Evolutionary conservation across 2,797 vertebrate species (phyloP).

Genomic region (Peromyscus attwateri): DNA sequence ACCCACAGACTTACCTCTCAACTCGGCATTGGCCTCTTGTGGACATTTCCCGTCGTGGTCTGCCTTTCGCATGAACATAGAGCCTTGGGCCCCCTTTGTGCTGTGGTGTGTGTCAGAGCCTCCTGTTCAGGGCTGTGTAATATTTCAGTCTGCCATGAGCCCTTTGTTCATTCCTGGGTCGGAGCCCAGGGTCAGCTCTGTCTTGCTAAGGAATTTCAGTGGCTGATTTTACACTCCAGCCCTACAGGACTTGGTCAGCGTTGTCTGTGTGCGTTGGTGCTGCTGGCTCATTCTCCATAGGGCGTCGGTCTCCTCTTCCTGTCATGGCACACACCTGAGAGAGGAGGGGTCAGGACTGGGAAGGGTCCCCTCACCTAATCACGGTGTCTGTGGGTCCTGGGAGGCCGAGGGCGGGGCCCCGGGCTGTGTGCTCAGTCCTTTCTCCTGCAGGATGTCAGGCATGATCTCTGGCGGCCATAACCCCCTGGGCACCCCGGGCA

Average conservation of each 20-base stretch:
- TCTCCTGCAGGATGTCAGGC: conserved; percentile 94
- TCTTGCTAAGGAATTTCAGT: too few species aligned
- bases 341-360: neutral
- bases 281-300: neutral
- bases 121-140: neutral
- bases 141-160: neutral
- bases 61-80: fast-evolving
- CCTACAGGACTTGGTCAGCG: neutral
- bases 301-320: too few species aligned
- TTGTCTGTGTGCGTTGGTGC: neutral
- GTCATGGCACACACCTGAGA: neutral
- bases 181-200: neutral
- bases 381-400: neutral
- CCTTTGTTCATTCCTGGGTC: neutral
- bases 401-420: neutral
- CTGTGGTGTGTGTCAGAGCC: neutral
- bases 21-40: fast-evolving
- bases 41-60: neutral
- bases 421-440: too few species aligned
- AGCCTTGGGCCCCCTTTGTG: neutral
- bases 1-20: fast-evolving
- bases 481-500: conserved; percentile 87
- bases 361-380: neutral
- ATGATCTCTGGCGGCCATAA: conserved; percentile 96
- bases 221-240: neutral